phyloP scores from a whole-genome alignment of 2,113 vertebrate species.

The Phoxinus phoxinus region DNA sequence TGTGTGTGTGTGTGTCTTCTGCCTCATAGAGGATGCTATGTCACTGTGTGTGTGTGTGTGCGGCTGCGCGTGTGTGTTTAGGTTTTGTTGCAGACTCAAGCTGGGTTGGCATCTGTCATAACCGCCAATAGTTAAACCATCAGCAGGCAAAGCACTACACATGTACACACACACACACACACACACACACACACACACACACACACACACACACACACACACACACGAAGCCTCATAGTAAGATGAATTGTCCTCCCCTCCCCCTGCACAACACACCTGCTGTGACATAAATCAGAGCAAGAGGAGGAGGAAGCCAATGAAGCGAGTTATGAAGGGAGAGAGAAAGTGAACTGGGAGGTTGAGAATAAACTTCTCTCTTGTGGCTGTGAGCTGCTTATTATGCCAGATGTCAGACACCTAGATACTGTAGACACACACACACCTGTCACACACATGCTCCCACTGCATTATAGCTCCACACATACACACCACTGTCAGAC shows the following conservation, averaged over 20 bases:
- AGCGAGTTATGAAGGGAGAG: constrained; percentile 28
- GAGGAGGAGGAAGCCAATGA: constrained; percentile 25
- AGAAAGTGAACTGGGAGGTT: constrained; percentile 28
- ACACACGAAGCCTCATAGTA: constrained; percentile 23
- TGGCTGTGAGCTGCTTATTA: constrained; percentile 59
- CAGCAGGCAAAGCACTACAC: constrained; percentile 39
- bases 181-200: constrained; percentile 42
- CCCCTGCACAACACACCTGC: constrained; percentile 51
- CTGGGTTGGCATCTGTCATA: constrained; percentile 39
- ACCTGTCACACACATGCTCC: constrained; percentile 45
- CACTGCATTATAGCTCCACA: background rate
- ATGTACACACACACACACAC: background rate
- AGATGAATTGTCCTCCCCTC: constrained; percentile 40
- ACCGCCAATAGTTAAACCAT: constrained; percentile 22
- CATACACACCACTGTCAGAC: constrained; percentile 8
- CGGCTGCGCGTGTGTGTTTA: constrained; percentile 13
- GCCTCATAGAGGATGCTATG: too few species aligned
- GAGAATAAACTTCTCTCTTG: constrained; percentile 46
- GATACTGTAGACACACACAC: constrained; percentile 54
- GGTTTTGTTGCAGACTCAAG: constrained; percentile 28
- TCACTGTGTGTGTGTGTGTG: background rate
- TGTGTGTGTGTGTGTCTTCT: background rate
- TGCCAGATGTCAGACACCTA: constrained; percentile 59
- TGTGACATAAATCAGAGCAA: constrained; percentile 63
- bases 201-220: background rate